Base-by-base conservation (phyloP, 1,140 invertebrate species). In the Drosophila malerkotliana region DNA sequence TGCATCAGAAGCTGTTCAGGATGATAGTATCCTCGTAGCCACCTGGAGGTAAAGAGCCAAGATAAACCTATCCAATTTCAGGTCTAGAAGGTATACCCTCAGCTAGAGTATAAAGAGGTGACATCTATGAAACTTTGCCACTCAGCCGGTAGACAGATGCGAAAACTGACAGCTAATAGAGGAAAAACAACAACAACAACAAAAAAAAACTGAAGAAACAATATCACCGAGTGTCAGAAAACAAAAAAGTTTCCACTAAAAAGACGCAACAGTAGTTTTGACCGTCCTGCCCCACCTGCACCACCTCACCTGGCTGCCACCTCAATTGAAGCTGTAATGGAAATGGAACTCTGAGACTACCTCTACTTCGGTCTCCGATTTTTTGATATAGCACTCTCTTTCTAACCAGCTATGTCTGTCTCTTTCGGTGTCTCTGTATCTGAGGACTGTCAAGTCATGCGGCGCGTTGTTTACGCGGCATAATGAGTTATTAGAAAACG, bases 401-500 rank as follows among this genome's bases (percentile, higher is more conserved):
- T 53, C 30, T 4, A 3, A 44, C 41, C 41, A 18, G 8, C 49
- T 30, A 10, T 15, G 15, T 21, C 51, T 34, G 9, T 45, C 66
- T 37, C 60, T 53, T 30, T 37, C 12, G 12, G 9, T n/a, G 24
- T 21, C 49, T 37, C 32, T 57, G 39, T 67, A 47, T 55, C 62
- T 51, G 56, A 54, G 47, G 66, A 61, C 76, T 62, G 67, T 74
- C 72, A 63, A 82, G 83, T 88, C 82, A 88, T 79, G 83, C 72
- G 79, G 30, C 52, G 68, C 72, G 63, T 83, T 88, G 83, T 88
- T 88, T 88, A 79, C 83, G 83, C 83, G 84, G 83, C 83, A 88
- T 88, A 88, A 88, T 88, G 83, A 88, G 83, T 88, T 88, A 88
- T 88, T 88, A 88, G 83, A 88, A 88, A 88, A 83, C 83, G 83